Percentiles rank a stretch among this genome's conserved stretches.
These are phyloP conservation scores for Cydia pomonella DNA, from an alignment of 1,140 invertebrate genomes.

Conservation along the genomic window DNA sequence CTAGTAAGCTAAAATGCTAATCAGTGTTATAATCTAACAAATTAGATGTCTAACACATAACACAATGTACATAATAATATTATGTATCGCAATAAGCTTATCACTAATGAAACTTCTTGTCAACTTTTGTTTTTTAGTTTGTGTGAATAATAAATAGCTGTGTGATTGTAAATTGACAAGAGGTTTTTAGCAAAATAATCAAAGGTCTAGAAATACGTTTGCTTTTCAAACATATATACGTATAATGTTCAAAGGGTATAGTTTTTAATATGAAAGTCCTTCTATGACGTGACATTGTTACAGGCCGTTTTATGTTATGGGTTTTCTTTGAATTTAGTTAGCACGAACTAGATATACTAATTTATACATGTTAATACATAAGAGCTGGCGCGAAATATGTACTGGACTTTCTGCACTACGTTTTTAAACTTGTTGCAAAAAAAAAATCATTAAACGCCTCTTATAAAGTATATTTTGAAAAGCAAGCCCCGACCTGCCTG, in stretches of 20 bases:
- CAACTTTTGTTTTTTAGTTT: neutral
- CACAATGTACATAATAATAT: slow-evolving; percentile 26
- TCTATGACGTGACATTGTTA: too few species aligned
- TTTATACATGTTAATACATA: too few species aligned
- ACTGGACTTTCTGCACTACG: too few species aligned
- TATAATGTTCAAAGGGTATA: too few species aligned
- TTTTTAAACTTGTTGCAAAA: too few species aligned
- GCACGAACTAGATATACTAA: too few species aligned
- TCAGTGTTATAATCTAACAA: slow-evolving; percentile 26
- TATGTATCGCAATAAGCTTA: slow-evolving; percentile 17
- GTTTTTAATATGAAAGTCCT: too few species aligned
- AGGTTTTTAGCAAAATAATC: neutral
- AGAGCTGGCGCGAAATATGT: too few species aligned
- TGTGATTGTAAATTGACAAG: neutral
- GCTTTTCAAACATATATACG: slow-evolving; percentile 31
- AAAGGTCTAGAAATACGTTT: slow-evolving; percentile 4
- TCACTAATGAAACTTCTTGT: slow-evolving; percentile 3
- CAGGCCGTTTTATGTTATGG: too few species aligned
- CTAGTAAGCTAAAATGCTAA: slow-evolving; percentile 18
- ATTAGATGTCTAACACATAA: slow-evolving; percentile 23
- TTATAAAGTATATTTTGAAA: too few species aligned
- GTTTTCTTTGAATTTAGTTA: too few species aligned
- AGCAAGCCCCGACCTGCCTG: neutral
- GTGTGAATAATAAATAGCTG: neutral
- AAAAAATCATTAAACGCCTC: too few species aligned